Evolutionary conservation across 2,888 invertebrate genomes (phyloP), one percentile per base, ranked within the genome.

Genomic region (Sinohyriopsis cumingii): DNA sequence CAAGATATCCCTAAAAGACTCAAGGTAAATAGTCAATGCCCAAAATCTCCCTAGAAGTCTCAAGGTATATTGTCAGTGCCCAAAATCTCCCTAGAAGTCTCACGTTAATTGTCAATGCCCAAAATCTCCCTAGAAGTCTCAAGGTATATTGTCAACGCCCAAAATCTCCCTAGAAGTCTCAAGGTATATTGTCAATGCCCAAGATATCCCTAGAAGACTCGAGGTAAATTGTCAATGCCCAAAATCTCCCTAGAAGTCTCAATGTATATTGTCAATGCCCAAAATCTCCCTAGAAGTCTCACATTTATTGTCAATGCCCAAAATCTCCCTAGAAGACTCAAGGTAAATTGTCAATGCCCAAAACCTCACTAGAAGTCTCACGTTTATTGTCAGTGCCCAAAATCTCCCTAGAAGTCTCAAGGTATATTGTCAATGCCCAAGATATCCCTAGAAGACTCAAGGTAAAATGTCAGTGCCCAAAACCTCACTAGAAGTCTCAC

Each of bases 61-160:
- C 28, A 33, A 33, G 28, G 28, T 33, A 33, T 7, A 7, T 33
- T 22, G 82, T 89, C 24, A 81, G 83, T 65, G 85, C 89, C 20
- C 80, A 76, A 68, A 82, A 87, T 69, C 71, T 89, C 28, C 89
- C 89, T 33, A 33, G 28, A 33, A 33, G 5, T 33, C 28, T 33
- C 6, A 33, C 6, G 28, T 6, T 33, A 33, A 7, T 33, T 22
- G 82, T 89, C 25, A 81, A 84, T 65, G 85, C 88, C 20, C 80
- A 76, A 68, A 82, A 87, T 69, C 71, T 89, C 28, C 89, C 89
- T 33, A 33, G 28, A 33, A 33, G 28, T 33, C 28, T 33, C 28
- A 33, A 33, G 28, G 6, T 33, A 33, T 7, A 7, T 33, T 22
- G 82, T 89, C 25, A 81, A 84, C 64, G 85, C 88, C 19, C 80